A percentile compares a stretch with the other conserved stretches of the same genome.
phyloP scores from a whole-genome alignment of 1,140 invertebrate species.

The Camponotus floridanus region DNA sequence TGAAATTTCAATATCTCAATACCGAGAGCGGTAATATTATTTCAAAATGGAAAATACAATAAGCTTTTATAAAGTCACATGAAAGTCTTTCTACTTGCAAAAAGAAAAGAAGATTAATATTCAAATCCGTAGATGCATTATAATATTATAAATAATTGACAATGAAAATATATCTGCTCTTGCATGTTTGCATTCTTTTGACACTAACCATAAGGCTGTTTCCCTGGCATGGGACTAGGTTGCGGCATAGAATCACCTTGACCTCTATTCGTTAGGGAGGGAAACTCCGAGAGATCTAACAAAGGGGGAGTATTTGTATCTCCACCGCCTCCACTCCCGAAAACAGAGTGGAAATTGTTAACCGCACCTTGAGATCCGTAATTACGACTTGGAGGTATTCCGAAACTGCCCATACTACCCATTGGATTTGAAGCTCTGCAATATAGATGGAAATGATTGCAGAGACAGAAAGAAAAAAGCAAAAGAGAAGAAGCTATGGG shows the following conservation, averaged over 20 bases:
- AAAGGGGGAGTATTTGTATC: conserved; percentile 93
- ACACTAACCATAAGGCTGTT: conserved; percentile 93
- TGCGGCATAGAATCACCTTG: conserved; percentile 92
- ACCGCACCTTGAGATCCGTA: conserved; percentile 89
- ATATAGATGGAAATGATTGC: conserved; percentile 59
- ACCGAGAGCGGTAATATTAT: not conserved
- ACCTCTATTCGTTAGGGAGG: conserved; percentile 94
- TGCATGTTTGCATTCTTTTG: conserved; percentile 1
- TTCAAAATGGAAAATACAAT: conserved; percentile 7
- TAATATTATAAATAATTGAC: not conserved
- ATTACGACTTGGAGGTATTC: conserved; percentile 89
- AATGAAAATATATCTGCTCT: conserved; percentile 1
- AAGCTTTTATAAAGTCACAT: not conserved
- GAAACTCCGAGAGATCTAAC: conserved; percentile 96
- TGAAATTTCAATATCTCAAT: not conserved
- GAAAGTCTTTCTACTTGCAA: not conserved
- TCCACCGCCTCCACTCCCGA: conserved; percentile 88
- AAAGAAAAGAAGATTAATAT: not conserved
- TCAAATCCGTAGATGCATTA: not conserved
- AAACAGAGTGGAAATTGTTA: conserved; percentile 92
- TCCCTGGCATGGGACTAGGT: conserved; percentile 92
- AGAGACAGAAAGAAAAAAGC: not conserved
- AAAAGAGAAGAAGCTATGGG: not conserved
- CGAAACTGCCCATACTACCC: conserved; percentile 88
- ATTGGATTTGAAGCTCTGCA: conserved; percentile 88